Percentiles rank a stretch among this genome's conserved stretches.
Evolutionary conservation across 2,113 vertebrate genomes (phyloP).

Genomic region (Passer domesticus): DNA sequence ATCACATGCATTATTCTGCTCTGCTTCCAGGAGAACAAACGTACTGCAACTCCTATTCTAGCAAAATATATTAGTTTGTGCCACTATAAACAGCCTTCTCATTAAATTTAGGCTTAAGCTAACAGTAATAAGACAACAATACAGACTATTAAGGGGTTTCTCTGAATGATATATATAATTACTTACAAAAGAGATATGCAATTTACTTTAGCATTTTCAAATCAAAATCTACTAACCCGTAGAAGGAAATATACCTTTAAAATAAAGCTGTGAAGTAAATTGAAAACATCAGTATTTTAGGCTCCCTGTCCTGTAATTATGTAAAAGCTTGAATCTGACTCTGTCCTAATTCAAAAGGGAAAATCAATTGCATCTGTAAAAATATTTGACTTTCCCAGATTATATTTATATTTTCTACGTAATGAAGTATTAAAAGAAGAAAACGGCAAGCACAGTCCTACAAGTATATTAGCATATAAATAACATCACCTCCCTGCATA

Average conservation of each 20-base stretch:
- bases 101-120: slow-evolving; percentile 60
- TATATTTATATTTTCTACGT: not conserved
- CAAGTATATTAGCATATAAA: not conserved
- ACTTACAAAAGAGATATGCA: slow-evolving; percentile 33
- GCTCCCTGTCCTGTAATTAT: not conserved
- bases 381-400: not conserved
- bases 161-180: slow-evolving; percentile 21
- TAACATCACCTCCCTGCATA: not conserved
- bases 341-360: not conserved
- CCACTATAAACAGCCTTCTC: slow-evolving; percentile 29
- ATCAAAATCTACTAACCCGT: not conserved
- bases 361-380: not conserved
- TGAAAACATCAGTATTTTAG: slow-evolving; percentile 1
- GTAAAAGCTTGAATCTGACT: not conserved
- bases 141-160: slow-evolving; percentile 2
- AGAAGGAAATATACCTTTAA: not conserved
- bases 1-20: slow-evolving; percentile 19
- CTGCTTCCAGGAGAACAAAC: slow-evolving; percentile 29
- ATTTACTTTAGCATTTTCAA: slow-evolving; percentile 42
- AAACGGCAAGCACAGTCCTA: not conserved
- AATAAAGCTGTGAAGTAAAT: slow-evolving; percentile 34
- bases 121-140: slow-evolving; percentile 48
- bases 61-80: slow-evolving; percentile 55
- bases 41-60: not conserved
- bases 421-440: not conserved